Base-by-base conservation (phyloP, 2,888 invertebrate species). In the Nowickia ferox region DNA sequence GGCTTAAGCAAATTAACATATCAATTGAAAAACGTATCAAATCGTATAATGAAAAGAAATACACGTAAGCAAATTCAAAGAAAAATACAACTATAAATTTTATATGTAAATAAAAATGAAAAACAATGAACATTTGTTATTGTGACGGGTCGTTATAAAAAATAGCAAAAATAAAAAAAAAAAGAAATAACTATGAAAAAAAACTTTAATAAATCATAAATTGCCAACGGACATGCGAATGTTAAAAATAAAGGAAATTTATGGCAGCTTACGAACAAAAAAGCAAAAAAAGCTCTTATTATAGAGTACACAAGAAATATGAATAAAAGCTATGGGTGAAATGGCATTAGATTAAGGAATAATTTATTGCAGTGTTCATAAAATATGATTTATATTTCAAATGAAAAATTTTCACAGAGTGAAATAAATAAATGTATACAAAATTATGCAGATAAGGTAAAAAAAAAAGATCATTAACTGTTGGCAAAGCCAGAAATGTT, bases 1-100 rank as follows among this genome's bases (percentile, higher is more conserved):
- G 78, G 75, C 82, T 78, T 79, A 69, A 86, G n/a, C 19, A 82
- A 82, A 86, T 86, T 86, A 86, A 86, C 85, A 86, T 86, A 82
- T 86, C 85, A 86, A 85, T 85, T 85, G 85, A 85, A 78, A 85
- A 65, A 42, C 55, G 42, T 63, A 84, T 59, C 38, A 74, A 78
- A 68, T 76, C 0, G 48, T 69, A 22, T 65, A 71, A n/a, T 17
- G 38, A 66, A 72, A 48, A 51, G 9, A 57, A 74, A 80, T 65
- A 57, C 48, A 72, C 63, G 74, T 57, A 66, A 74, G 57, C 2
- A 74, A 81, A 65, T 59, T 81, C 15, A 66, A 42, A n/a, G 55
- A 66, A 57, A 44, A 3, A 57, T 38, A 13, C 11, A 76, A 71
- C 40, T 38, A 65, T 69, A 76, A 71, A 65, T 63, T 55, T 44